Evolutionary conservation across 2,113 vertebrate species (phyloP), one percentile per base, ranked within the genome.

Genomic region (Vicugna pacos): DNA sequence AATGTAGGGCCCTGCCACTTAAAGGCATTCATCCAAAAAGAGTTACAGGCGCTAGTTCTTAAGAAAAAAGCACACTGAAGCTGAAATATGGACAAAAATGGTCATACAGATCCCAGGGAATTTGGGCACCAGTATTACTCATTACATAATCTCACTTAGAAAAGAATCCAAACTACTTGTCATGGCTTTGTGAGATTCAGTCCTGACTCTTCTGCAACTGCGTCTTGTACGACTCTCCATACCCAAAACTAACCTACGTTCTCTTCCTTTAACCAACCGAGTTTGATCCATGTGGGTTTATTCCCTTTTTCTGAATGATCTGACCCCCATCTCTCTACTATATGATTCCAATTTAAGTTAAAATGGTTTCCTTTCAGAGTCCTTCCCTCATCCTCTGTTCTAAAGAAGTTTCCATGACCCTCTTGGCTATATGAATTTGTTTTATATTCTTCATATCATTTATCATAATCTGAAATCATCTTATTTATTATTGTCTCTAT

Each of bases 291-390:
- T 28, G 17, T 38, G 15, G 5, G 13, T 69, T 79, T 70, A 46
- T 7, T 80, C 54, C 28, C 14, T 80, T 73, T 67, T 1, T 24
- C 32, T 69, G 6, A 90, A 73, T 79, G 69, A 19, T 24, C 11
- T 24, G 15, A 38, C 1, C 7, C 6, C 11, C 13, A 3, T 54
- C 32, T 70, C 32, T 32, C 26, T 2, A 50, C 48, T 15, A 0
- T 60, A 50, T 56, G 13, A 64, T 94, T 92, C 22, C 26, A 20
- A 84, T 35, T 48, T 54, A 8, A 87, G 10, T 75, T 86, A 60
- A 94, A 88, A 91, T n/a, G 1, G 9, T 67, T 64, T 58, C 9
- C 72, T 85, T 88, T 60, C 5, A 67, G 20, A 69, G 4, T 67
- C 2, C 6, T 85, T 83, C 26, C 15, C 32, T 83, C 10, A 84